Evolutionary conservation across 2,113 vertebrate genomes (phyloP).

Genomic region (Machaerirhynchus nigripectus): DNA sequence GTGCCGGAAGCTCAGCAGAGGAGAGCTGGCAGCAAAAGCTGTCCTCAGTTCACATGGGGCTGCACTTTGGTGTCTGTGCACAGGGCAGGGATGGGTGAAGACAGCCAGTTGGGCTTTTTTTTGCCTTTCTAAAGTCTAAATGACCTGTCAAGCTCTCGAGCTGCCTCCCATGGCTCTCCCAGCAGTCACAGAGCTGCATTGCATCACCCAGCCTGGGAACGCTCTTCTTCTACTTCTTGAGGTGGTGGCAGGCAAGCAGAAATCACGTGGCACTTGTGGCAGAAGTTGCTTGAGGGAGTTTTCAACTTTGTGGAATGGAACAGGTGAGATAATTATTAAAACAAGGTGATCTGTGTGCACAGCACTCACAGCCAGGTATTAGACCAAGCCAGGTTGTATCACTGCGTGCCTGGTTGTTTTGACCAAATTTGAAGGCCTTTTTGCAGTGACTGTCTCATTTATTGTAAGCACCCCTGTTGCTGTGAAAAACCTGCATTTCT

Average conservation of each 20-base stretch:
- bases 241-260: background rate
- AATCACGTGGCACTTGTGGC: background rate
- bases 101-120: background rate
- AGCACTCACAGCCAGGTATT: background rate
- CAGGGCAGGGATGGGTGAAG: background rate
- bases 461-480: background rate
- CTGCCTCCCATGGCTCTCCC: background rate
- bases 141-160: background rate
- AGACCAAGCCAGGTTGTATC: background rate
- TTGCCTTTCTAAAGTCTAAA: background rate
- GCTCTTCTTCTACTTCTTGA: fast-evolving
- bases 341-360: background rate
- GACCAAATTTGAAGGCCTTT: background rate
- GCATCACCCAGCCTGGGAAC: background rate
- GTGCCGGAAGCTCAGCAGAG: background rate
- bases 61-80: background rate
- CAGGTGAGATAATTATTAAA: background rate
- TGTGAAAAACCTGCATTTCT: background rate
- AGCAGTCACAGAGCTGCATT: background rate
- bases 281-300: background rate
- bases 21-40: background rate
- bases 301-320: background rate
- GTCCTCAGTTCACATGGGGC: background rate
- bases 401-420: background rate
- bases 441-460: background rate